Evolutionary conservation across 2,888 invertebrate species (phyloP).

Genomic region (Metacarcinus magister): DNA sequence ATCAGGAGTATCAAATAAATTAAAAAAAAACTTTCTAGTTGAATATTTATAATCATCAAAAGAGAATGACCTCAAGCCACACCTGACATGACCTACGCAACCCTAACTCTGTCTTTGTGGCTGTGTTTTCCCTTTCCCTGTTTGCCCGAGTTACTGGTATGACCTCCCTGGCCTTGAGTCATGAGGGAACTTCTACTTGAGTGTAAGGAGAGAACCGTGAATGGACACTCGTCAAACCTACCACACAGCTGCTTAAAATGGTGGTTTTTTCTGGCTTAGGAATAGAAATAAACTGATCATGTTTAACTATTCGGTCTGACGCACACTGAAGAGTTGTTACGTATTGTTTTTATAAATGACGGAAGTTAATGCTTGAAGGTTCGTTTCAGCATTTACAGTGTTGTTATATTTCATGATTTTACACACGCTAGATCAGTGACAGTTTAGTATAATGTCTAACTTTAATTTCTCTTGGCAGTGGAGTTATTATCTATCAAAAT

Average conservation of each 20-base stretch:
- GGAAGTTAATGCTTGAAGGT: not conserved
- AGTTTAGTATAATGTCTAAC: not conserved
- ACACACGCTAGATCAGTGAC: not conserved
- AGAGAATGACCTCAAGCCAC: not conserved
- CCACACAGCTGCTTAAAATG: not conserved
- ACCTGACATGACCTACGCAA: not conserved
- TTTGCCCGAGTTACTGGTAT: not conserved
- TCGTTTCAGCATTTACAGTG: not conserved
- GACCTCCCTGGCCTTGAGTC: not conserved
- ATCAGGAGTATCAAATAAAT: not conserved
- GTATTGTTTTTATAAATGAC: conserved; percentile 1
- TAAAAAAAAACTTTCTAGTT: not conserved
- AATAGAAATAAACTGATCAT: too few relatives aligned
- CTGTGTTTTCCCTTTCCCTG: not conserved
- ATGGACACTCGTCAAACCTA: not conserved
- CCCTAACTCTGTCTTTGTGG: not conserved
- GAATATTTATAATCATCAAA: not conserved
- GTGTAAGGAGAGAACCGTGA: not conserved
- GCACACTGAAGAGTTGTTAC: too few relatives aligned
- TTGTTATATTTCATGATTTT: not conserved
- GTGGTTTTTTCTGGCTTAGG: too few relatives aligned
- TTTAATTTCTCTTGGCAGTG: not conserved
- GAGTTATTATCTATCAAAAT: not conserved
- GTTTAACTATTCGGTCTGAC: too few relatives aligned
- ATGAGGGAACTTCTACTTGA: not conserved